Evolutionary conservation across 2,797 vertebrate species (phyloP).

Genomic region (Malacoraja senta): DNA sequence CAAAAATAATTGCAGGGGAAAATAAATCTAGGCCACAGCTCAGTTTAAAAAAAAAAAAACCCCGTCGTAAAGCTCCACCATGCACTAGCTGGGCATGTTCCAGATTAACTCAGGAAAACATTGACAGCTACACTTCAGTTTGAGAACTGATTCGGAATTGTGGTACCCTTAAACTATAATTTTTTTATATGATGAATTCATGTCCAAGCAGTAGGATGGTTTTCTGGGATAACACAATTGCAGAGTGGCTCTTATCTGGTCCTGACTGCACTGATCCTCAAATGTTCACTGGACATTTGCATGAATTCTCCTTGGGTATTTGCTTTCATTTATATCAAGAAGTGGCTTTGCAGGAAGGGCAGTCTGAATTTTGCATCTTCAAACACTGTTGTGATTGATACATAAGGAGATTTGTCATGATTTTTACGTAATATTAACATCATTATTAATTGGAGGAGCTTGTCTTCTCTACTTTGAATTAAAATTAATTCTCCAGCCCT

Average conservation of each 20-base stretch:
- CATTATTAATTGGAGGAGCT: not conserved
- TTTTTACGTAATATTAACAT: not conserved
- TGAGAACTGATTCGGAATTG: not conserved
- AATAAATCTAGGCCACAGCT: not conserved
- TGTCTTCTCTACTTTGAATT: not conserved
- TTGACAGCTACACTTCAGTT: not conserved
- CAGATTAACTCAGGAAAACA: not conserved
- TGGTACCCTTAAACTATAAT: not conserved
- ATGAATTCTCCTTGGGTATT: not conserved
- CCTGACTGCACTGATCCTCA: not conserved
- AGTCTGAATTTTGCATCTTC: not conserved
- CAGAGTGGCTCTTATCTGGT: not conserved
- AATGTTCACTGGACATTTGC: not conserved
- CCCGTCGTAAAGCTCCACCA: no score
- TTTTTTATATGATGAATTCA: not conserved
- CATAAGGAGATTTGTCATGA: not conserved
- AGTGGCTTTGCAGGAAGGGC: not conserved
- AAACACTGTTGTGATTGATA: not conserved
- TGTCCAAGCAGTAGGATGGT: not conserved
- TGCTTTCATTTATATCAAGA: not conserved
- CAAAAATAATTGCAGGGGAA: not conserved
- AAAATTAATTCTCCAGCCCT: not conserved
- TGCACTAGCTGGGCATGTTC: not conserved
- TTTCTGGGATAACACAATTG: not conserved
- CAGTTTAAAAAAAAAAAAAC: no score